These are phyloP conservation scores for Caenorhabditis tropicalis DNA, from an alignment of 1,140 invertebrate genomes.

Conservation along the genomic window DNA sequence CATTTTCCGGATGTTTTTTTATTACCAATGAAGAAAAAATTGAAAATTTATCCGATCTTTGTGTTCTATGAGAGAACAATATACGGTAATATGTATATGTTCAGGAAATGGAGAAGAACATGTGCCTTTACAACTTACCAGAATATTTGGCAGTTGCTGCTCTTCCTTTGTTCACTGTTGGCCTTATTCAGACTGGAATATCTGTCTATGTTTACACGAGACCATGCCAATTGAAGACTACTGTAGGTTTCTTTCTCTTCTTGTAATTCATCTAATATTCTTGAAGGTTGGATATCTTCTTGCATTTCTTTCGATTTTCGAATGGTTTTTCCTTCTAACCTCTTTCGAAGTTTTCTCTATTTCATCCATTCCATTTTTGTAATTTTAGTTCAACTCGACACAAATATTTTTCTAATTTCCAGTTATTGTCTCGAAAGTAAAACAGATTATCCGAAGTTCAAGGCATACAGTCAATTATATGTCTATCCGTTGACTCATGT, in stretches of 20 bases:
- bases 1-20: no score
- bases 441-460: not conserved
- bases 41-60: no score
- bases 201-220: not conserved
- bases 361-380: not conserved
- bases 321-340: not conserved
- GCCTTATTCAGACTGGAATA: not conserved
- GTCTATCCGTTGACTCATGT: not conserved
- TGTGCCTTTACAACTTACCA: not conserved
- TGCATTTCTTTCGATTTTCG: not conserved
- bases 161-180: not conserved
- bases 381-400: not conserved
- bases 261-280: no score
- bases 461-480: not conserved
- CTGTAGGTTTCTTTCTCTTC: no score
- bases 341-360: not conserved
- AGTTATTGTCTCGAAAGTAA: not conserved
- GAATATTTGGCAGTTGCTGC: not conserved
- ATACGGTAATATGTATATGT: no score
- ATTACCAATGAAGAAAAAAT: no score
- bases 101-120: not conserved
- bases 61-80: no score
- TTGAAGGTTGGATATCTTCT: not conserved
- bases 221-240: not conserved
- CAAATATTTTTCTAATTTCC: not conserved